Evolutionary conservation across 2,797 vertebrate species (phyloP).

Genomic region (Phoeniculus purpureus): DNA sequence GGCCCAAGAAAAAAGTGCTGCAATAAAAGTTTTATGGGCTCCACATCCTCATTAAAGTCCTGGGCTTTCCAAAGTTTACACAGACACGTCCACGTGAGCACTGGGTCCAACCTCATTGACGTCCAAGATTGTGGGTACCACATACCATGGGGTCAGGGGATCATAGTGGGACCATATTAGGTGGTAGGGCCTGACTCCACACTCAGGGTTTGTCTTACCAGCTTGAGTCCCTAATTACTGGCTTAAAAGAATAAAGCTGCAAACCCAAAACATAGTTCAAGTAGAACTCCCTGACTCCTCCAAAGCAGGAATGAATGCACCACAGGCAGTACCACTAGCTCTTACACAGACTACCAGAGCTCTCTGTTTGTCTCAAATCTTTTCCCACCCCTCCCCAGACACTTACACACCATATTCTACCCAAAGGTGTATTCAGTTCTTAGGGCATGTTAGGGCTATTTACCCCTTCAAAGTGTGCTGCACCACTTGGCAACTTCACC

Average conservation of each 20-base stretch:
- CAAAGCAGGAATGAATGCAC: background rate
- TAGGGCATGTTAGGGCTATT: background rate
- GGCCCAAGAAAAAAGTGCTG: background rate
- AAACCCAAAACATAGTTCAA: background rate
- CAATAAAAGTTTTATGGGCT: background rate
- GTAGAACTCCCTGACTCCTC: background rate
- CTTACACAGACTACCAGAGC: background rate
- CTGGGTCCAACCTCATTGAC: background rate
- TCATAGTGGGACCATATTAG: background rate
- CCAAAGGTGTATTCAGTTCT: accelerated
- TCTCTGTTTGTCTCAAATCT: background rate
- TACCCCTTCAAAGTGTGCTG: background rate
- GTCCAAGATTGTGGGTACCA: background rate
- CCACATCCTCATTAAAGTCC: background rate
- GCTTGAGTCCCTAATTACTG: background rate
- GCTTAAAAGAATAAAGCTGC: background rate
- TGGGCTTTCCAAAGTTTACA: background rate
- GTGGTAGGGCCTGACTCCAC: background rate
- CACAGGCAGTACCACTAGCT: background rate
- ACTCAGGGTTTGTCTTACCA: background rate
- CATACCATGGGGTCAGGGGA: background rate
- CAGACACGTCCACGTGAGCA: background rate
- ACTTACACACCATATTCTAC: background rate
- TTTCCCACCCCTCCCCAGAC: background rate
- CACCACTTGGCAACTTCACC: background rate